Evolutionary conservation across 2,113 vertebrate genomes (phyloP), one percentile per base, ranked within the genome.

Genomic region (Columba janthina): DNA sequence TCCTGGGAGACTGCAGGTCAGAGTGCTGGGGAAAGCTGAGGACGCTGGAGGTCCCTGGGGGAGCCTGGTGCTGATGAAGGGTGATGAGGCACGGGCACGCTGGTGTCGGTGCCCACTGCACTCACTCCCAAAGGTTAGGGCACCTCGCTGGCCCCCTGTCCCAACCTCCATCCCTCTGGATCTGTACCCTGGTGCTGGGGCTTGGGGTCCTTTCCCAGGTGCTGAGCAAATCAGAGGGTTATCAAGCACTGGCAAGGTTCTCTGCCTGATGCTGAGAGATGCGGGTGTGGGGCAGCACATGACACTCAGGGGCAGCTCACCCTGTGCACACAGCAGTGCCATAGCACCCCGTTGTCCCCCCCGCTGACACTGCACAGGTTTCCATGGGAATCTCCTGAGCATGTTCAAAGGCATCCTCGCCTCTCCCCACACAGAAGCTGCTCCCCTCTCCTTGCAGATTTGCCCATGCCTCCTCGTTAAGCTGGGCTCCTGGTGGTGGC

Each of bases 1-100:
- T 32, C 9, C 44, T 26, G 40, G 10, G 10, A 34, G 46, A 36
- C 60, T 66, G 31, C 32, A 36, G 78, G n/a, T 16, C 14, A 42
- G 32, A 21, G 38, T 3, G 3, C 26, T 24, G n/a, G 57, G 67
- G 21, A 62, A 51, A 53, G 18, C 42, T 77, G 88, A 62, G 60
- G 48, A 38, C 53, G 10, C 40, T 51, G 51, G 48, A 16, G 17
- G 22, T 46, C 48, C 26, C 58, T 54, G 31, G 28, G 65, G 56
- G 46, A 66, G 28, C 13, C 42, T 40, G 28, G 61, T 56, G 62
- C 15, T 85, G 32, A 11, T 38, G 42, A 53, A 46, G 19, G 11
- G 3, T 8, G 25, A 19, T 0, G 9, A 69, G 74, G 16, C 34
- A 54, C 1, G 6, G 9, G 22, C 2, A 2, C 0, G 3, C 24